Base-by-base conservation (phyloP, 2,797 vertebrate genomes). In the Serranus cabrilla region DNA sequence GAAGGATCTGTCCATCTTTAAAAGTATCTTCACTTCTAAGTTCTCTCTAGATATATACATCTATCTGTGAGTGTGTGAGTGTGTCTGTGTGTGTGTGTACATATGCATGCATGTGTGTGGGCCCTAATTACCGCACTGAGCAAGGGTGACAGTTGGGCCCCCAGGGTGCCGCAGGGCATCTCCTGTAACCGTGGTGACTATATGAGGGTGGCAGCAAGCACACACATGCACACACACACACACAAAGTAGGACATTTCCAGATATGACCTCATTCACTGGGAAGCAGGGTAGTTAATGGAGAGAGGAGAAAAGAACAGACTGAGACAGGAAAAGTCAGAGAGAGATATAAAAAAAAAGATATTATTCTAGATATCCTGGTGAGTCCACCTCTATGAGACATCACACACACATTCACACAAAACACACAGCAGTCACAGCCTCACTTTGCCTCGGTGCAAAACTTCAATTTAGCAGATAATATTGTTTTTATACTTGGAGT, bases 141-240 rank as follows among this genome's bases (percentile, higher is more conserved):
- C 87, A 88, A 89, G 90, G 92, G 91, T 93, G 93, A 93, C 94
- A 95, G 93, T 93, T 87, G 84, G 89, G 91, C 93, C 93, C 91
- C 89, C 81, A 89, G 92, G 90, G 90, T 92, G 90, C 94, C 76
- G 71, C 87, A 72, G 93, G 94, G 91, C 92, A 93, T 95, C 93
- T 93, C 89, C 89, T 91, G 89, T 89, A 92, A 91, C 91, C 50
- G 82, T 92, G 87, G 92, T 73, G 89, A 94, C 88, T 87, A 80
- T 81, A 87, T 89, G 87, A 89, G 88, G 88, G 84, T 93, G 84
- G 92, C 84, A 80, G 74, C 74, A 47, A 60, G 17, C 27, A 5
- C 55, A 54, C 72, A 34, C 52, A 76, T 70, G 75, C 27, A 56
- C 9, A 21, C 46, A 43, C 40, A 27, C 59, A 73, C 75, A 76